Evolutionary conservation across 2,888 invertebrate genomes (phyloP), one percentile per base, ranked within the genome.

Genomic region (Cerastis rubricosa): DNA sequence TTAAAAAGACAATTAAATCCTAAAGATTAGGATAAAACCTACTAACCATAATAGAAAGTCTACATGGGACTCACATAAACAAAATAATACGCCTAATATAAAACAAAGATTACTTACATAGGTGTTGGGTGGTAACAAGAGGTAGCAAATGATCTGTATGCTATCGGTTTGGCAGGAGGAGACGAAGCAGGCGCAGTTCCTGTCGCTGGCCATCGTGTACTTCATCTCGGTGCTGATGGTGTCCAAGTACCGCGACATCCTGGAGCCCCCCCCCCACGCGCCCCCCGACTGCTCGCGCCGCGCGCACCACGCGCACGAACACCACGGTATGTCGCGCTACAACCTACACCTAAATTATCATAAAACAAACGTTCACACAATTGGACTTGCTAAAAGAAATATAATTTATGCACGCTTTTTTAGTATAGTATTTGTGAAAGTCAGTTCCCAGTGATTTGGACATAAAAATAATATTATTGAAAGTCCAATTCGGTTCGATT

Each of bases 171-270:
- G 76, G 74, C 97, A 99, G 99, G 99, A 99, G 97, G 99, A 99
- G 97, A 99, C 99, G 71, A 99, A 99, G 94, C 99, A 99, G 96
- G 99, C 99, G 6, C 99, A 99, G 97, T 99, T 99, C 97, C 97
- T 99, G 89, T 99, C 99, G 25, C 97, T 99, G 91, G 99, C 99
- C 86, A 99, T 99, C 93, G 99, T 99, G 80, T 99, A 99, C 97
- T 99, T 99, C 97, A 99, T 99, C 92, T 99, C 99, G 49, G 99
- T 99, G 89, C 97, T 99, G 93, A 99, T 99, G 99, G 99, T 99
- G 86, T 99, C 99, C 65, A 99, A 99, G 94, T 99, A 99, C 96
- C 98, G 99, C 70, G 99, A 99, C 94, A 99, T 99, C 88, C 97
- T 99, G 92, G 99, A 99, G 96, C 99, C 99, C 76, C 99, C 99